Evolutionary conservation across 2,797 vertebrate genomes (phyloP).

Genomic region (Zenarchopterus dispar): DNA sequence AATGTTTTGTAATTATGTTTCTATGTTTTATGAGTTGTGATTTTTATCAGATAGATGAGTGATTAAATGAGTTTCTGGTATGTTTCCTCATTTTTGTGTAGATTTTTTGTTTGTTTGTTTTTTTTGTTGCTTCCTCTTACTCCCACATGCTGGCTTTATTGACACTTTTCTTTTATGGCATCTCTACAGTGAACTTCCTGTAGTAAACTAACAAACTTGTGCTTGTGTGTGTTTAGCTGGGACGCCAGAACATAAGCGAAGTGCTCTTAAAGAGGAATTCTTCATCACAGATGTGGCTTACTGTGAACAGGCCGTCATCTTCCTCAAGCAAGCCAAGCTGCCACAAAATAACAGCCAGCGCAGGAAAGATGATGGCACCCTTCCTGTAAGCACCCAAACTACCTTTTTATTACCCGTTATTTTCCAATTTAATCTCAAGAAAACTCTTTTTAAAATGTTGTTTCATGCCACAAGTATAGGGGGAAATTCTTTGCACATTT

Average conservation of each 20-base stretch:
- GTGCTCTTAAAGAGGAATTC: slow-evolving; percentile 75
- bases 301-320: slow-evolving; percentile 87
- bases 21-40: not conserved
- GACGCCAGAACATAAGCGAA: slow-evolving; percentile 60
- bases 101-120: not conserved
- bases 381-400: slow-evolving; percentile 81
- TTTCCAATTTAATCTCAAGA: slow-evolving; percentile 1
- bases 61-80: not conserved
- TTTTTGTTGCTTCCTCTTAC: slow-evolving; percentile 3
- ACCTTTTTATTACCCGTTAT: not conserved
- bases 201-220: slow-evolving; percentile 3
- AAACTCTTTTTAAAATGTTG: not conserved
- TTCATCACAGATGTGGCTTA: slow-evolving; percentile 89
- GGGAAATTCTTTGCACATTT: not conserved
- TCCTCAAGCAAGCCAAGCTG: slow-evolving; percentile 82
- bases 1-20: not conserved
- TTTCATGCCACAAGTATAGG: not conserved
- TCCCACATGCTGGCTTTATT: not conserved
- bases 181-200: slow-evolving; percentile 8
- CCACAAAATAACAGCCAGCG: slow-evolving; percentile 68
- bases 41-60: not conserved
- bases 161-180: not conserved
- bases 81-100: slow-evolving; percentile 16
- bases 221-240: slow-evolving; percentile 47
- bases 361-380: slow-evolving; percentile 78